Evolutionary conservation across 2,888 invertebrate species (phyloP), one percentile per base, ranked within the genome.

Genomic region (Muschampia staudingeri): DNA sequence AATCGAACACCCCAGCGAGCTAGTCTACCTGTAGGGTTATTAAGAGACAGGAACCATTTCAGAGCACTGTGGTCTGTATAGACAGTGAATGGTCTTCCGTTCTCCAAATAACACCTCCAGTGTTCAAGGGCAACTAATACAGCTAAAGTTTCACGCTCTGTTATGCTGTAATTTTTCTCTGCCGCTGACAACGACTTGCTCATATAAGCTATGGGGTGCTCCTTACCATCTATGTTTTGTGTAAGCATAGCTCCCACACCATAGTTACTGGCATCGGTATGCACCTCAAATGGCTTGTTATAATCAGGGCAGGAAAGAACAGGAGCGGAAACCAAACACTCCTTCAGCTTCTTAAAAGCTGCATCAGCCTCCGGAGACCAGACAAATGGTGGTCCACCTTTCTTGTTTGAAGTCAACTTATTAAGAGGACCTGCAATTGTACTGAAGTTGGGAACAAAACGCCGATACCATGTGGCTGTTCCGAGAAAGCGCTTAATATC

Each of bases 111-210:
- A 76, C 88, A 88, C 0, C 88, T 82, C 89, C 88, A 91, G 19
- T 90, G 87, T 71, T 90, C 90, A 0, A 90, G 19, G 2, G 90
- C 90, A 0, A 34, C 37, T 0, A 90, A 40, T 0, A 90, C 90
- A 2, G 90, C 90, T 0, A 91, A 56, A 0, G 89, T 72, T 69
- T 91, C 90, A 0, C 89, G 71, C 77, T 91, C 91, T 0, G 91
- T 90, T 0, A 83, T 76, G 34, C 88, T 87, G 42, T 90, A 90
- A 16, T 89, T 90, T 5, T 56, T 37, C 70, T 90, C 88, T 0
- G 73, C 76, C 0, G 30, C 12, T n/a, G 78, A 77, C 0, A 87
- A 73, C 0, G 84, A 84, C 3, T 78, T 81, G 56, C 86, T 87
- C 85, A 86, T 19, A 16, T n/a, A 12, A 40, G 86, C 84, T 16